Percentiles rank a stretch among this genome's conserved stretches.
These are phyloP conservation scores for Lysandra coridon DNA, from an alignment of 2,888 invertebrate species.

Conservation along the genomic window DNA sequence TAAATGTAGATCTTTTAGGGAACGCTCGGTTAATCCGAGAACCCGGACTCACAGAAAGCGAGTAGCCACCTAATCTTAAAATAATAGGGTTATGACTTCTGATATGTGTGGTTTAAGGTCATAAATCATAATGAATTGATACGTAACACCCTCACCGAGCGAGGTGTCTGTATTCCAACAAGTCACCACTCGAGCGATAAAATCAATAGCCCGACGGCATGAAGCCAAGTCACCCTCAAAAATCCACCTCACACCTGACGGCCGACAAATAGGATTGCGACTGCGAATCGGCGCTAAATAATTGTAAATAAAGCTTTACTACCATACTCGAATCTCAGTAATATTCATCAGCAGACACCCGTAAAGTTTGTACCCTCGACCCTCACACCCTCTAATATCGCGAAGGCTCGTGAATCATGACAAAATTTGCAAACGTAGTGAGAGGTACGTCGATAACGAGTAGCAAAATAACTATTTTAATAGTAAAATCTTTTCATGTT, in stretches of 20 bases:
- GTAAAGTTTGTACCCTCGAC: too few relatives aligned
- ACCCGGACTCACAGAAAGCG: too few relatives aligned
- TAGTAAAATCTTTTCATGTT: too few relatives aligned
- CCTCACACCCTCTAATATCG: too few relatives aligned
- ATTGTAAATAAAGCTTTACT: not conserved
- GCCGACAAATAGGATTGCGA: slow-evolving; percentile 7
- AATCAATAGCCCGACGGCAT: slow-evolving; percentile 24
- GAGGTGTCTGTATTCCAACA: slow-evolving; percentile 2
- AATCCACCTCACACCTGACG: not conserved
- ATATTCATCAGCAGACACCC: too few relatives aligned
- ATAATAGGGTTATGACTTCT: not conserved
- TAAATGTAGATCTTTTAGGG: too few relatives aligned
- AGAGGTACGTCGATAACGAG: too few relatives aligned
- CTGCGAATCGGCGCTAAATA: not conserved
- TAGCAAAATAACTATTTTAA: too few relatives aligned
- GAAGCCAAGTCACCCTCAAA: slow-evolving; percentile 23
- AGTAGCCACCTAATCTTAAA: not conserved
- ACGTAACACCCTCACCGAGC: not conserved
- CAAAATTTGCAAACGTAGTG: too few relatives aligned
- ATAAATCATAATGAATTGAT: not conserved
- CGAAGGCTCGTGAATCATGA: too few relatives aligned
- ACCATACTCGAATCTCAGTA: too few relatives aligned
- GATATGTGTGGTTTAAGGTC: not conserved
- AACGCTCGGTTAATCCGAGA: too few relatives aligned
- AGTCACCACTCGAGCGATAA: slow-evolving; percentile 22